Conservation (phyloP, 1,140 invertebrate genomes). For the Triops cancriformis region DNA sequence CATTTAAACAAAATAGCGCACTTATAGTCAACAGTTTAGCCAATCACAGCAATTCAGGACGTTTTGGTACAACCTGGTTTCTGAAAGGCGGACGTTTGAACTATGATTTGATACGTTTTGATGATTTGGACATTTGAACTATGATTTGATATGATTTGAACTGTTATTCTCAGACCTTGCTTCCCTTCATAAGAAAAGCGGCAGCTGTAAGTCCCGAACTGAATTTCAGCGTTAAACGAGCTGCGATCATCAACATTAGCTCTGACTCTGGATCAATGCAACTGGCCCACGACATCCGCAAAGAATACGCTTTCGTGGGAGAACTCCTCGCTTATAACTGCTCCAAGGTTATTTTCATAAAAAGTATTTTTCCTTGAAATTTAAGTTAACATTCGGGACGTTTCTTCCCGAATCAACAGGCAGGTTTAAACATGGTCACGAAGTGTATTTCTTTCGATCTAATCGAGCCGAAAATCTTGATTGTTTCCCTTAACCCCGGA, state of each 20-base stretch:
- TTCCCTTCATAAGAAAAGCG: slow-evolving; percentile 52
- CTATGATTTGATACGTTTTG: no score
- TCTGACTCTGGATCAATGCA: slow-evolving; percentile 70
- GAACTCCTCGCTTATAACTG: not conserved
- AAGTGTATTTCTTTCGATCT: slow-evolving; percentile 75
- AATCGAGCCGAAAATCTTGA: slow-evolving; percentile 62
- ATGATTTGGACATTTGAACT: no score
- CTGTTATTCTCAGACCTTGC: not conserved
- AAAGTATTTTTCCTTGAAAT: not conserved
- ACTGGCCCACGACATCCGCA: not conserved
- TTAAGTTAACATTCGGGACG: slow-evolving; percentile 10
- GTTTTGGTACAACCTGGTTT: no score
- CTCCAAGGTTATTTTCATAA: not conserved
- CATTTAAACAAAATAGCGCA: no score
- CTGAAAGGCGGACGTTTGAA: no score
- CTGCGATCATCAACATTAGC: slow-evolving; percentile 71
- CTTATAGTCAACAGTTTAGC: no score
- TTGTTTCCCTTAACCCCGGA: slow-evolving; percentile 70
- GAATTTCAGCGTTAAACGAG: slow-evolving; percentile 51
- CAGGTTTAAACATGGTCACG: slow-evolving; percentile 77
- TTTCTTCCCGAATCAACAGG: slow-evolving; percentile 46
- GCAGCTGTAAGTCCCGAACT: slow-evolving; percentile 44
- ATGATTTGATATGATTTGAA: no score
- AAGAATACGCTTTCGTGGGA: not conserved
- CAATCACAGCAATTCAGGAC: no score